Evolutionary conservation across 2,888 invertebrate genomes (phyloP).

Genomic region (Aquatica leii): DNA sequence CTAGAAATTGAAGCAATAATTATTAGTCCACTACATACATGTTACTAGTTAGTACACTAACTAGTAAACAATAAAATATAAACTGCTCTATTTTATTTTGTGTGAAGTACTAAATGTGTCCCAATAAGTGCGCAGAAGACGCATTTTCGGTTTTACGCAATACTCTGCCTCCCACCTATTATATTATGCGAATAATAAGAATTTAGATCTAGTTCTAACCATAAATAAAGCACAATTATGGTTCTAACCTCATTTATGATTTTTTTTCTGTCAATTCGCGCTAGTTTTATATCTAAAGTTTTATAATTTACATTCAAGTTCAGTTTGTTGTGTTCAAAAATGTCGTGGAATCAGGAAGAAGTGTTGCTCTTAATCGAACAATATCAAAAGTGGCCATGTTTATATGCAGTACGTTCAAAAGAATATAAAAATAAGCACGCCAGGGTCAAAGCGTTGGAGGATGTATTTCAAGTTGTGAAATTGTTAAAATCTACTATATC

Average conservation of each 20-base stretch:
- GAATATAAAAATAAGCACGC: slow-evolving; percentile 12
- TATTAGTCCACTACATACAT: slow-evolving; percentile 1
- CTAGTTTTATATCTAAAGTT: no score
- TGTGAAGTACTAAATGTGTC: slow-evolving; percentile 5
- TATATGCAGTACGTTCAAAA: slow-evolving; percentile 1
- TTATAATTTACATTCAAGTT: slow-evolving; percentile 5
- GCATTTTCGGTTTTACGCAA: no score
- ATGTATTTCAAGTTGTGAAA: neutral
- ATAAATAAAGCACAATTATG: no score
- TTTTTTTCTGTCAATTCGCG: slow-evolving; percentile 3
- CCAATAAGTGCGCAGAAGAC: no score
- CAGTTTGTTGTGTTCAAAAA: neutral
- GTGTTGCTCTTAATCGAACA: slow-evolving; percentile 3
- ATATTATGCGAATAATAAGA: no score
- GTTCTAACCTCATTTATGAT: neutral
- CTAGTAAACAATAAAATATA: no score
- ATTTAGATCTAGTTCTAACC: no score
- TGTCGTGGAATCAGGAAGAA: slow-evolving; percentile 6
- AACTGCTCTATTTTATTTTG: slow-evolving; percentile 5
- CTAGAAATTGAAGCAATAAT: no score
- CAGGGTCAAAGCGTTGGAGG: neutral
- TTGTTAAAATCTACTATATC: neutral
- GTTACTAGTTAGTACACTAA: no score
- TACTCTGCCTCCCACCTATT: no score
- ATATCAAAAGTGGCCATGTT: no score